phyloP scores from a whole-genome alignment of 2,888 invertebrate species.

The Hetaerina titia region DNA sequence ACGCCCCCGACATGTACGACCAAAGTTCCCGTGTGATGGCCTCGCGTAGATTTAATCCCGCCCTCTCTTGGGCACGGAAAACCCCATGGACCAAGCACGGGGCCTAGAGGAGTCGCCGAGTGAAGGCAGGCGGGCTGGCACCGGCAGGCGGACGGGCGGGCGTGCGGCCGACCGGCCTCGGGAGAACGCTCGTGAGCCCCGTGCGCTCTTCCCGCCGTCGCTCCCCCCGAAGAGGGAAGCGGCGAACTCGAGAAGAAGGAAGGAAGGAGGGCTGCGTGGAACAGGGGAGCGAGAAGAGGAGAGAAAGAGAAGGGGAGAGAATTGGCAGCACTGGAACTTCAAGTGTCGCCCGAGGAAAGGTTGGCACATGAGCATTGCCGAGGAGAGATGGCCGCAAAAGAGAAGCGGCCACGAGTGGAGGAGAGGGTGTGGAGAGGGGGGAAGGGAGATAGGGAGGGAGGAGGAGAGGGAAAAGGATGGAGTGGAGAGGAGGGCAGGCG shows the following conservation, averaged over 20 bases:
- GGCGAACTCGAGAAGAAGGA: too few species aligned
- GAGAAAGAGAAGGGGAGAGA: slow-evolving; percentile 39
- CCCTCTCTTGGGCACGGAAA: neutral
- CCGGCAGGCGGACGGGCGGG: too few species aligned
- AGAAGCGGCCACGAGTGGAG: neutral
- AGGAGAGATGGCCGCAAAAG: slow-evolving; percentile 32
- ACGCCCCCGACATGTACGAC: neutral
- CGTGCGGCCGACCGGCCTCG: too few species aligned
- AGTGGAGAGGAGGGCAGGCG: slow-evolving; percentile 31
- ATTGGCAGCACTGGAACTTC: slow-evolving; percentile 54
- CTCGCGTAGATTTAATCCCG: neutral
- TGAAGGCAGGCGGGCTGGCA: too few species aligned
- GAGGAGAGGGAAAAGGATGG: neutral
- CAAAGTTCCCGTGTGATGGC: neutral
- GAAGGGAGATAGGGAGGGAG: neutral
- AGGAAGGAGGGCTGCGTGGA: neutral
- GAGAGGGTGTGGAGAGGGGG: neutral
- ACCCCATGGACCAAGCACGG: neutral
- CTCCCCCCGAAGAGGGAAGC: neutral
- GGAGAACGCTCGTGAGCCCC: too few species aligned
- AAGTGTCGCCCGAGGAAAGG: slow-evolving; percentile 48
- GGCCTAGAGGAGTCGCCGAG: too few species aligned
- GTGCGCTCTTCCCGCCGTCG: neutral
- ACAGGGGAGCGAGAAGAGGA: neutral
- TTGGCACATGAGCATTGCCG: slow-evolving; percentile 12